These are phyloP conservation scores for Cassiopea andromeda DNA, from an alignment of 30 jellyfish, hydroid and myxozoan genomes.

Conservation along the genomic window DNA sequence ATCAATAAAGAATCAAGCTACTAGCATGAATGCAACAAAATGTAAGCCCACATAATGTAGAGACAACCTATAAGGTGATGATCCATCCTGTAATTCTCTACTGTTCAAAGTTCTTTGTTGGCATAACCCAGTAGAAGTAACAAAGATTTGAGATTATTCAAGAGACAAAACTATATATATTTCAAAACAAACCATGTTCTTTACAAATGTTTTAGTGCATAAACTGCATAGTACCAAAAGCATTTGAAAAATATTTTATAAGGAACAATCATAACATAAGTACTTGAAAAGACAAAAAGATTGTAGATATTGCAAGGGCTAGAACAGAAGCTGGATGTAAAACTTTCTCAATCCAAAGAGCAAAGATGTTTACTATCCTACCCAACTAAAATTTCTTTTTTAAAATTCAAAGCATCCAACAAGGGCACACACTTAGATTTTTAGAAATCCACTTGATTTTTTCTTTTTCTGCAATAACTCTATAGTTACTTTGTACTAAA, in stretches of 20 bases:
- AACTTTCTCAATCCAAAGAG: too few species aligned
- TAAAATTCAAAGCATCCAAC: constrained; percentile 16
- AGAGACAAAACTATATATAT: background rate
- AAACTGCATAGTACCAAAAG: constrained; percentile 37
- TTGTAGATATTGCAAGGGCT: background rate
- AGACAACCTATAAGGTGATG: constrained; percentile 3
- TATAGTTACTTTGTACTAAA: background rate
- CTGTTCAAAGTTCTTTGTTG: constrained; percentile 1
- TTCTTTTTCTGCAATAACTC: background rate
- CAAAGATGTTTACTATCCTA: background rate
- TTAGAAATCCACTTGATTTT: background rate
- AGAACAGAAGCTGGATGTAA: constrained; percentile 14
- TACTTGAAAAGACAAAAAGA: constrained; percentile 5
- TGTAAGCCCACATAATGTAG: background rate
- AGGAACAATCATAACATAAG: background rate
- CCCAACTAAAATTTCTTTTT: constrained; percentile 9
- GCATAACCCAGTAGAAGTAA: constrained; percentile 6
- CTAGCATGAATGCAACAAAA: background rate
- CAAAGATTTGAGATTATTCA: background rate
- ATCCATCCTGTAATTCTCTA: background rate
- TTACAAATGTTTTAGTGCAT: constrained; percentile 1
- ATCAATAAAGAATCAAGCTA: background rate
- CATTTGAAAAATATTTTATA: constrained; percentile 30
- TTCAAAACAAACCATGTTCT: constrained; percentile 23
- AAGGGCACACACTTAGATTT: constrained; percentile 2